Evolutionary conservation across 2,888 invertebrate genomes (phyloP), one percentile per base, ranked within the genome.

Genomic region (Tinea semifulvella): DNA sequence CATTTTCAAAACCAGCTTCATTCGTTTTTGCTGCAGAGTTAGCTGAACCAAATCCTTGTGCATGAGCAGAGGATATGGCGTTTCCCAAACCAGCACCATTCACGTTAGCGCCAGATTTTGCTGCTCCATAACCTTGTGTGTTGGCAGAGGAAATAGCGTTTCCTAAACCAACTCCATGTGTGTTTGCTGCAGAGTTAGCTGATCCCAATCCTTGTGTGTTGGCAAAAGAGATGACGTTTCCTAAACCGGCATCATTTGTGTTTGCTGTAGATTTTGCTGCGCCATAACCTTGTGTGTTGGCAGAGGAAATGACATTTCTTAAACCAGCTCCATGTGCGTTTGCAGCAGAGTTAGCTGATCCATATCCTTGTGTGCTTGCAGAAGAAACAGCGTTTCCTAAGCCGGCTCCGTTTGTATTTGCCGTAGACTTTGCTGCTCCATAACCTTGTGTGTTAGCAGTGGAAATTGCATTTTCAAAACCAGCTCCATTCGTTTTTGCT

Each of bases 361-460:
- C 66, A 22, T 47, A 53, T 7, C 42, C 42, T 8, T 58, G 57
- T 17, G 54, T 55, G 49, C 60, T 50, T 2, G 63, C 62, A 2
- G 46, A 49, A 3, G 63, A 60, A 43, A 60, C 63, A 39, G 63
- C 58, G n/a, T 44, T 22, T 16, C 55, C 52, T 5, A 54, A 52
- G 40, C 56, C 58, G 22, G 53, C 18, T 2, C 31, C 19, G 27
- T 58, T 62, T 11, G 61, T 61, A 48, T 65, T 64, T n/a, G 67
- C 67, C 20, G 61, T 64, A 3, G 74, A 72, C 26, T 58, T 57
- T n/a, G 71, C 70, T 16, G 61, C 59, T 31, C 70, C 43, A 20
- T 31, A 43, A 18, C 43, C 43, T 26, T 47, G 47, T 13, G 28
- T 18, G 13, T 31, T 53, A n/a, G 52, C 55, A 20, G 47, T 18